phyloP scores from a whole-genome alignment of 64 coral and sea anemone genomes.

The Dendrophyllia cribrosa region DNA sequence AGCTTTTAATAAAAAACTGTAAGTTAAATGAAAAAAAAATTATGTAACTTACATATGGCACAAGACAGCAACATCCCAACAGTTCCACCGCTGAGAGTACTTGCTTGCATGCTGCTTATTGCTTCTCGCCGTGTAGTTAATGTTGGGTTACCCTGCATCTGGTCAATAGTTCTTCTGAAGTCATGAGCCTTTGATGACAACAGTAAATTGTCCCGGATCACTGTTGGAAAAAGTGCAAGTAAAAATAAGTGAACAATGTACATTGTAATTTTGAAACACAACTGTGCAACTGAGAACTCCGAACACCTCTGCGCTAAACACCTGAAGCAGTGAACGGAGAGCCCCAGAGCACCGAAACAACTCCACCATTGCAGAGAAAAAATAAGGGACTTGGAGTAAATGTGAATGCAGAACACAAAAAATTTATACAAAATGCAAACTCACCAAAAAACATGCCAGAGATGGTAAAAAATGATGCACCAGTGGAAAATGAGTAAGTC shows the following conservation, averaged over 20 bases:
- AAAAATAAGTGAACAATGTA: background rate
- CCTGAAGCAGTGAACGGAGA: too few species aligned
- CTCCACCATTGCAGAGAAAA: too few species aligned
- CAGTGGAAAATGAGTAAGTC: constrained; percentile 56
- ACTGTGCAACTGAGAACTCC: too few species aligned
- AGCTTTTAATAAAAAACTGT: too few species aligned
- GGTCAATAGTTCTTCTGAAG: constrained; percentile 1
- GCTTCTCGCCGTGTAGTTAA: constrained; percentile 18
- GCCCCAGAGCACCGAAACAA: too few species aligned
- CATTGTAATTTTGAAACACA: background rate
- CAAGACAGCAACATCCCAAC: constrained; percentile 75
- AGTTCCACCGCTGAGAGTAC: constrained; percentile 70
- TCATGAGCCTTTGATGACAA: constrained; percentile 30
- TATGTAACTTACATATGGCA: constrained; percentile 71
- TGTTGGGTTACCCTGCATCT: background rate
- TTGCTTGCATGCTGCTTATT: constrained; percentile 73
- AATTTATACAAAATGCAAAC: background rate
- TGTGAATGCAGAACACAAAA: too few species aligned
- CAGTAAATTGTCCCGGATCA: constrained; percentile 50
- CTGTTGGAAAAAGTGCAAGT: background rate
- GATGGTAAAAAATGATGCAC: constrained; percentile 73
- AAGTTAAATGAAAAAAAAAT: too few species aligned
- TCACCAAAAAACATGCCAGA: constrained; percentile 86
- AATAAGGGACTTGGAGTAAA: too few species aligned
- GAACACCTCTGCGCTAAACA: too few species aligned